phyloP scores from a whole-genome alignment of 2,113 vertebrate species.

The Saguinus imperator region DNA sequence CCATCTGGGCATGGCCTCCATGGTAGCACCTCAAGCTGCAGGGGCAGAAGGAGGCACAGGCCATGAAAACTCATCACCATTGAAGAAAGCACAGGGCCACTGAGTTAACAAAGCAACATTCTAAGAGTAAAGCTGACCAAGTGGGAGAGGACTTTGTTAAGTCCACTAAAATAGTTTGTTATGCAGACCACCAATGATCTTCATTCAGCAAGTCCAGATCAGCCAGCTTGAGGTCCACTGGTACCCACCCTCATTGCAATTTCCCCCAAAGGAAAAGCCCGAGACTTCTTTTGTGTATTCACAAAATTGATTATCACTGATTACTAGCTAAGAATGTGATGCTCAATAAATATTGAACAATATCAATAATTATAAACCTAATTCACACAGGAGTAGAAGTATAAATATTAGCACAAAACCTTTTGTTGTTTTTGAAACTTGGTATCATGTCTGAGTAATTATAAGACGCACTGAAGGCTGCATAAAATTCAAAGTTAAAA shows the following conservation, averaged over 20 bases:
- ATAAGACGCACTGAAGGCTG: background rate
- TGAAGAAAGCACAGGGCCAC: background rate
- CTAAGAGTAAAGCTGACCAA: background rate
- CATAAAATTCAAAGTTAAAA: conserved; percentile 6
- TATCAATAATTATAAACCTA: background rate
- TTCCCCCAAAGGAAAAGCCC: background rate
- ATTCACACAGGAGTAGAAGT: background rate
- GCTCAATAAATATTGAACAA: background rate
- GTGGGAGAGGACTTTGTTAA: background rate
- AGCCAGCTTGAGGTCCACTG: no score
- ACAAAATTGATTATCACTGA: background rate
- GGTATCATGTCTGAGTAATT: background rate
- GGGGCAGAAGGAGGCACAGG: background rate
- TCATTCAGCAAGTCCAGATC: background rate
- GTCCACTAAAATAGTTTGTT: background rate
- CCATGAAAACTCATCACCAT: background rate
- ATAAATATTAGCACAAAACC: background rate
- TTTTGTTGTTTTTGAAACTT: background rate
- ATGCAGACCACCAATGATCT: background rate
- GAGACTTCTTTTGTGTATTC: background rate
- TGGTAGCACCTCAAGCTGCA: background rate
- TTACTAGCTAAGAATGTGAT: background rate
- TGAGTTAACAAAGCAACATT: background rate
- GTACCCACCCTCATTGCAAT: background rate
- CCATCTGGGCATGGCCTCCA: background rate